Conservation (phyloP, 2,888 invertebrate species). For the Sminthurides aquaticus region DNA sequence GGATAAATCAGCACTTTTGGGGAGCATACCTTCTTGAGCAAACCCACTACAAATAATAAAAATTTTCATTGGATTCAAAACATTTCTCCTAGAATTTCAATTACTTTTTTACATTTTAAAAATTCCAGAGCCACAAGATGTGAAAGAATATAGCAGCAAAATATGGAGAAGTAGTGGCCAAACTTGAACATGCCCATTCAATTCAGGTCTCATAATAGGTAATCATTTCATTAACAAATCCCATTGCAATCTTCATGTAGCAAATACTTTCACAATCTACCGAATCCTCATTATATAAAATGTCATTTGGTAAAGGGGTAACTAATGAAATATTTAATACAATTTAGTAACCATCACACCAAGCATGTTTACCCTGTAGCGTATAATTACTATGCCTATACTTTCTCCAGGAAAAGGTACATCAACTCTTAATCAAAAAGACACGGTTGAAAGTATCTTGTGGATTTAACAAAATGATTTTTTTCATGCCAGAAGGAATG, state of each 20-base stretch:
- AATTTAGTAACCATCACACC: too few species aligned
- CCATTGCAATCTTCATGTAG: not conserved
- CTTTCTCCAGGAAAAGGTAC: too few species aligned
- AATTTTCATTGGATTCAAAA: not conserved
- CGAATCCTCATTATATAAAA: too few species aligned
- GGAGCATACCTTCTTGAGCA: slow-evolving; percentile 22
- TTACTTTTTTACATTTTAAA: slow-evolving; percentile 1
- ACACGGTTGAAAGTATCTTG: too few species aligned
- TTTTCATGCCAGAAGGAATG: too few species aligned
- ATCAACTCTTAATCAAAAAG: too few species aligned
- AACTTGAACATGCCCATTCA: not conserved
- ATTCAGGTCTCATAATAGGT: too few species aligned
- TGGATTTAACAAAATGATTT: too few species aligned
- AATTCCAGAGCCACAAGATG: not conserved
- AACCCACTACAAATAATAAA: slow-evolving; percentile 14
- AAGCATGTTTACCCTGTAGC: too few species aligned
- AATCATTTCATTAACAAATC: not conserved
- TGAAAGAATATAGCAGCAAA: not conserved
- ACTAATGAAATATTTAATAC: too few species aligned
- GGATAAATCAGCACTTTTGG: slow-evolving; percentile 18
- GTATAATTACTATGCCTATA: too few species aligned
- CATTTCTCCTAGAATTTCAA: not conserved
- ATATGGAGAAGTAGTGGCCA: not conserved
- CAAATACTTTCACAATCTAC: not conserved
- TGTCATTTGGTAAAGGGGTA: too few species aligned